A percentile compares a stretch with the other conserved stretches of the same genome.
Conservation (phyloP, 2,113 vertebrate species). For the Pedionomus torquatus region DNA sequence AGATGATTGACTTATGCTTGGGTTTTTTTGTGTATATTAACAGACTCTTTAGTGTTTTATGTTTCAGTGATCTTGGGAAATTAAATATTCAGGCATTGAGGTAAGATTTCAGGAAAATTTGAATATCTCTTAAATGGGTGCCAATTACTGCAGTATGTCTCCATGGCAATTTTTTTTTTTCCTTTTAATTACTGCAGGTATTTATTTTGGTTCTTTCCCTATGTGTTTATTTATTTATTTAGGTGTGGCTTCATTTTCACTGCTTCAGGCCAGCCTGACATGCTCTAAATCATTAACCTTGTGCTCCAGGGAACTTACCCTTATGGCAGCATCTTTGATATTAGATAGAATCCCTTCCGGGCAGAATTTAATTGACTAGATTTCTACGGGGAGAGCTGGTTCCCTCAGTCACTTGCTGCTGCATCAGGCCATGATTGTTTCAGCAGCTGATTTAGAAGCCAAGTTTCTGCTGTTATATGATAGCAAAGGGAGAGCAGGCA, state of each 20-base stretch:
- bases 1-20: background rate
- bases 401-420: constrained; percentile 29
- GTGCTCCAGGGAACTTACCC: constrained; percentile 71
- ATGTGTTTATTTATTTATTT: background rate
- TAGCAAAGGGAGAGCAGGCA: background rate
- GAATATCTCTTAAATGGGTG: background rate
- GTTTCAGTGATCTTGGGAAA: background rate
- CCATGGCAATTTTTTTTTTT: background rate
- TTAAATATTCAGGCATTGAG: background rate
- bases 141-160: background rate
- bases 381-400: constrained; percentile 53
- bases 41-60: background rate
- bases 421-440: constrained; percentile 51
- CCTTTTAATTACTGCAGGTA: background rate
- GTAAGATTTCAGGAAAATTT: background rate
- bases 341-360: constrained; percentile 75
- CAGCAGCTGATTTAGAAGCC: constrained; percentile 57
- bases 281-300: constrained; percentile 78
- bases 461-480: background rate
- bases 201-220: constrained; percentile 49
- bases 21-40: background rate
- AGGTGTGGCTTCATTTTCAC: constrained; percentile 19
- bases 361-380: constrained; percentile 79
- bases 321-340: constrained; percentile 75
- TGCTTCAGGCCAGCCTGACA: constrained; percentile 66